Evolutionary conservation across 2,888 invertebrate species (phyloP).

Genomic region (Stegophylla sp.): DNA sequence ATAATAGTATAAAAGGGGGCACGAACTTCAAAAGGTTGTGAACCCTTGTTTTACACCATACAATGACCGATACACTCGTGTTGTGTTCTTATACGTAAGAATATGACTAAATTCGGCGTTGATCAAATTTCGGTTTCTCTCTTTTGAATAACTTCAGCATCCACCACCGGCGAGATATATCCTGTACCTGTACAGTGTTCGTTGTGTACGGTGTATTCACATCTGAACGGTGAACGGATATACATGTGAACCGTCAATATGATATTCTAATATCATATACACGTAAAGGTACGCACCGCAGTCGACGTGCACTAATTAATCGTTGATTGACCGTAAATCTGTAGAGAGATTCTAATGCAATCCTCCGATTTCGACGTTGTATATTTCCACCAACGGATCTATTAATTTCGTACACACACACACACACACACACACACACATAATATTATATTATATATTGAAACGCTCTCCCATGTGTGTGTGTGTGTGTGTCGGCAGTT

Average conservation of each 20-base stretch:
- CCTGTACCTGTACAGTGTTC: not conserved
- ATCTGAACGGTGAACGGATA: not conserved
- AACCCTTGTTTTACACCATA: too few species aligned
- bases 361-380: constrained; percentile 6
- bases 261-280: too few species aligned
- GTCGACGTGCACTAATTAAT: constrained; percentile 27
- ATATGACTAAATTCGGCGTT: too few species aligned
- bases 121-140: too few species aligned
- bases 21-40: too few species aligned
- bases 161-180: too few species aligned
- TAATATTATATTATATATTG: not conserved
- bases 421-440: not conserved
- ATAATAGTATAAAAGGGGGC: too few species aligned
- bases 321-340: constrained; percentile 22
- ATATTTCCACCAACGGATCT: not conserved
- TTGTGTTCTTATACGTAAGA: too few species aligned
- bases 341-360: constrained; percentile 23
- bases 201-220: not conserved
- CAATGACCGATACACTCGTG: too few species aligned
- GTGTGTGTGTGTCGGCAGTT: not conserved
- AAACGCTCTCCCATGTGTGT: not conserved
- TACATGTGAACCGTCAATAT: not conserved
- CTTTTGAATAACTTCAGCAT: too few species aligned
- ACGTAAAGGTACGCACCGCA: too few species aligned
- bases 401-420: not conserved